phyloP scores from a whole-genome alignment of 2,888 invertebrate genomes.

The Nomada fucata region DNA sequence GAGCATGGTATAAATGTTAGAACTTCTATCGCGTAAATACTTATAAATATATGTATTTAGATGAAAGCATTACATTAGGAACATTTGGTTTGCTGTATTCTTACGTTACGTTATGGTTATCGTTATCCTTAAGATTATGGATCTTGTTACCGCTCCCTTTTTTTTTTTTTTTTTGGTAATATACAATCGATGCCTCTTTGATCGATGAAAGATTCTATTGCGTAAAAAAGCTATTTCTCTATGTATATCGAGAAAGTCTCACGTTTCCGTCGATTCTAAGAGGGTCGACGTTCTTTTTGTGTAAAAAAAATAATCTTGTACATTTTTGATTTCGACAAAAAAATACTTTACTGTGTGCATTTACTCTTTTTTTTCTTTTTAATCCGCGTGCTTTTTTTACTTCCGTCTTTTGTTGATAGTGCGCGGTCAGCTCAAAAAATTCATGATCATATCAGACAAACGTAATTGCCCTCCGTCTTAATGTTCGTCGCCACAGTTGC shows the following conservation, averaged over 20 bases:
- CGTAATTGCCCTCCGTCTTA: constrained; percentile 35
- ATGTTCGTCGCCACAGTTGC: constrained; percentile 19
- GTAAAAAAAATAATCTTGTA: constrained; percentile 54
- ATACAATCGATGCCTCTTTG: constrained; percentile 49
- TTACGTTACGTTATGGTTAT: constrained; percentile 65
- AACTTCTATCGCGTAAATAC: constrained; percentile 67
- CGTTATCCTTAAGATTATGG: constrained; percentile 60
- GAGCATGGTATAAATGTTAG: constrained; percentile 65
- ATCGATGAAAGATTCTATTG: constrained; percentile 37
- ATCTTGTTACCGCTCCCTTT: constrained; percentile 22
- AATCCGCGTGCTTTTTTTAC: not conserved
- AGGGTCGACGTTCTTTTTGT: not conserved
- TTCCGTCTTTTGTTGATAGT: not conserved
- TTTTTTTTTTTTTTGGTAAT: constrained; percentile 5
- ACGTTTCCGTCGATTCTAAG: constrained; percentile 1
- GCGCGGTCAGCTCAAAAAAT: constrained; percentile 11
- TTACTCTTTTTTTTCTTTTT: not conserved
- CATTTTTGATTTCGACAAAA: constrained; percentile 33
- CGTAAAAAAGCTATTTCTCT: constrained; percentile 61
- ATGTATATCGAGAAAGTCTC: constrained; percentile 41
- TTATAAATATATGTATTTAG: constrained; percentile 68
- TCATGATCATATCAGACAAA: constrained; percentile 11
- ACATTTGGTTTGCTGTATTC: constrained; percentile 72
- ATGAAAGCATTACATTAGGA: constrained; percentile 77
- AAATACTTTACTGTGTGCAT: constrained; percentile 39